These are phyloP conservation scores for Leptatherina wallacei DNA, from an alignment of 2,797 vertebrate species.

Conservation along the genomic window DNA sequence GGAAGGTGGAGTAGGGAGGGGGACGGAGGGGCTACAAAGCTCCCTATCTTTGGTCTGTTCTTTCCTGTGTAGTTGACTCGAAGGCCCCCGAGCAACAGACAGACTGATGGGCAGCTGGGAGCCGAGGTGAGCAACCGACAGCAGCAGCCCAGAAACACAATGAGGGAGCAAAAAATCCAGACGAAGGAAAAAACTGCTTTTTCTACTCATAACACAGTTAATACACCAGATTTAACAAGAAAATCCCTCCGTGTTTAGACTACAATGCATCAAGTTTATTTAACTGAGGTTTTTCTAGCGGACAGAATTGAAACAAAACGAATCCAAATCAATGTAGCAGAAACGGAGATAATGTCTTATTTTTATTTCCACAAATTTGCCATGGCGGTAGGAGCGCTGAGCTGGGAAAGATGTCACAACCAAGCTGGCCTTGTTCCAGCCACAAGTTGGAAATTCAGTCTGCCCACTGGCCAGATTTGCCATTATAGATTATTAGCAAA, in stretches of 20 bases:
- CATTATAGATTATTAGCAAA: not conserved
- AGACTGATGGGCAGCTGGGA: conserved; percentile 68
- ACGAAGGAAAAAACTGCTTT: conserved; percentile 13
- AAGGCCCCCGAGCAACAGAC: conserved; percentile 74
- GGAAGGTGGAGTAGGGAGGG: not conserved
- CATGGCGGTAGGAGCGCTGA: not conserved
- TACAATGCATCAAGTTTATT: not conserved
- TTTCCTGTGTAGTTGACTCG: conserved; percentile 71
- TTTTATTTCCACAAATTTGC: no score
- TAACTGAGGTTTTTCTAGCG: not conserved
- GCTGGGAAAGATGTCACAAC: not conserved
- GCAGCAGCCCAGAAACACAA: conserved; percentile 55
- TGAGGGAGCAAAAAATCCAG: conserved; percentile 23
- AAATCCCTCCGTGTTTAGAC: not conserved
- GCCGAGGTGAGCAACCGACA: conserved; percentile 46
- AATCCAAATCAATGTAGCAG: not conserved
- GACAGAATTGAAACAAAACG: not conserved
- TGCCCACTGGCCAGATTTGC: no score
- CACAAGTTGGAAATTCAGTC: not conserved
- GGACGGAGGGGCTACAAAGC: conserved; percentile 53
- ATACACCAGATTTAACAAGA: conserved; percentile 7
- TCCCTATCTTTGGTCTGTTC: conserved; percentile 75
- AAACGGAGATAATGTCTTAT: not conserved
- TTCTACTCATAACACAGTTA: conserved; percentile 18
- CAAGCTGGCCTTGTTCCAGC: not conserved